Conservation (phyloP, 23 tunicate genomes). For the Corella eumyota region DNA sequence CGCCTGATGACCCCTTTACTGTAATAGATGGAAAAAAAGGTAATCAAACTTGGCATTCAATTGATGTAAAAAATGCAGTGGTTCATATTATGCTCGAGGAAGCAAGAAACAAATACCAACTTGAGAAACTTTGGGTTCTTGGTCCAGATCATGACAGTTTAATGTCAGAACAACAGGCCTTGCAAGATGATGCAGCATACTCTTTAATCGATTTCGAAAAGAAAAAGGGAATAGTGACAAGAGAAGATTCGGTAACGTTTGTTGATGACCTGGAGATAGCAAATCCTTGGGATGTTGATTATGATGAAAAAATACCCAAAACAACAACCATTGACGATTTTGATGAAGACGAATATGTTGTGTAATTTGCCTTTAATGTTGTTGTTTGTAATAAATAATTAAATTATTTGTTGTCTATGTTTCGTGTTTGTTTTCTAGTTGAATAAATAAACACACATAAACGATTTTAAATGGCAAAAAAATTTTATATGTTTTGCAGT, state of each 20-base stretch:
- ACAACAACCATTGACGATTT: background rate
- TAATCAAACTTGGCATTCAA: conserved; percentile 56
- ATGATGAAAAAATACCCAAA: background rate
- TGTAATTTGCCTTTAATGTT: background rate
- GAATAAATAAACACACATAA: no score
- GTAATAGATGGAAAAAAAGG: conserved; percentile 58
- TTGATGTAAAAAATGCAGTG: conserved; percentile 70
- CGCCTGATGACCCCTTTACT: conserved; percentile 29
- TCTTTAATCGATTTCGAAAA: no score
- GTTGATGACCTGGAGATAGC: conserved; percentile 16
- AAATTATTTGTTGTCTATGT: no score
- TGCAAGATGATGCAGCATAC: no score
- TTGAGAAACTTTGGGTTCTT: conserved; percentile 75
- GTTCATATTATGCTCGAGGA: conserved; percentile 78
- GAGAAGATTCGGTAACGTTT: conserved; percentile 17
- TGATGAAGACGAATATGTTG: conserved; percentile 32
- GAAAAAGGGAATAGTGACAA: background rate
- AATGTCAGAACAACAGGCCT: background rate
- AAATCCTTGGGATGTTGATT: conserved; percentile 36
- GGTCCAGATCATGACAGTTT: conserved; percentile 64
- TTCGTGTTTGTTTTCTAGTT: no score
- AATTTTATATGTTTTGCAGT: no score
- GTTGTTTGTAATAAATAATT: no score
- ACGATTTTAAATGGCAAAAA: no score
- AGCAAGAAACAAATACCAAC: conserved; percentile 39